Evolutionary conservation across 2,888 invertebrate species (phyloP), one percentile per base, ranked within the genome.

Genomic region (Netelia fuscicornis): DNA sequence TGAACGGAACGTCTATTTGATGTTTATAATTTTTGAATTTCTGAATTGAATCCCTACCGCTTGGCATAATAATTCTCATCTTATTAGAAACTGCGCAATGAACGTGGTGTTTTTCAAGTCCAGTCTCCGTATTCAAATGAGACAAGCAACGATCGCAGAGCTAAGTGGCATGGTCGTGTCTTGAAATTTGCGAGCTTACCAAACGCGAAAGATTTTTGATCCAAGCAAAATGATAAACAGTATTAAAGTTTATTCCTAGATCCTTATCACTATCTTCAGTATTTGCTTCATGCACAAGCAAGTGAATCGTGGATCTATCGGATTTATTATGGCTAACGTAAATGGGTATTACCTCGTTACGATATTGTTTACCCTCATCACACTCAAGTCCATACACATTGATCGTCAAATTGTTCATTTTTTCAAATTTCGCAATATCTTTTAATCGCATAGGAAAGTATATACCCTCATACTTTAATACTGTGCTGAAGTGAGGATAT

Each of bases 371-470:
- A 17, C 42, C 13, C 52, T 48, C 11, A 11, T 25, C 64, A 11
- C 23, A 5, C 11, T 89, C 79, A 37, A 86, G 23, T 56, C 80
- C 83, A 65, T 84, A 89, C n/a, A 90, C 77, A 85, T 89, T 88
- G 9, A 89, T 88, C 6, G 71, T 64, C 13, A 89, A 75, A 60
- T 80, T 54, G 80, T 89, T 89, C 54, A 86, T 17, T 52, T 78
- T 70, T 81, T 86, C 88, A 83, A 87, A 90, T 79, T 86, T 87
- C 8, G 76, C 8, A 42, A 88, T 60, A 81, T 81, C 58, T 3
- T 81, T 67, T 23, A 86, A 70, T 25, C 52, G 58, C 25, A 87
- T 86, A 10, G 86, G 87, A 84, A 89, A 89, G 20, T 78, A 54
- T 54, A 88, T 84, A 52, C 62, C 79, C 42, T 83, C 76, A 65